A percentile compares a stretch with the other conserved stretches of the same genome.
Evolutionary conservation across 1,140 invertebrate genomes (phyloP).

Genomic region (Rhynchophorus ferrugineus): DNA sequence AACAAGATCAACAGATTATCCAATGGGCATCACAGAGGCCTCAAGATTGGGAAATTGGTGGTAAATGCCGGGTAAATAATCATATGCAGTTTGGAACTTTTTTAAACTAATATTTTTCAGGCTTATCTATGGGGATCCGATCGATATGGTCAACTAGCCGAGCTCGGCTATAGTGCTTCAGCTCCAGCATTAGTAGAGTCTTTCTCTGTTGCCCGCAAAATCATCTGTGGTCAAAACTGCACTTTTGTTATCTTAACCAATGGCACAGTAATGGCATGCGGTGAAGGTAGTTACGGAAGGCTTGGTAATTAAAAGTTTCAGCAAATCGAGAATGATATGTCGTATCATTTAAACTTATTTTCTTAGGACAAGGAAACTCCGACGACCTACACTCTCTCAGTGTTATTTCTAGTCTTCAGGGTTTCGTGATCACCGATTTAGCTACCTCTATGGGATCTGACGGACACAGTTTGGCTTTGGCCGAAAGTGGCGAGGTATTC

Average conservation of each 20-base stretch:
- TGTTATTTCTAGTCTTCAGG: constrained; percentile 58
- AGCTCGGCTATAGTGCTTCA: constrained; percentile 45
- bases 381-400: constrained; percentile 69
- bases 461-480: constrained; percentile 87
- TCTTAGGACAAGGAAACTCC: constrained; percentile 77
- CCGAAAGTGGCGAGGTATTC: constrained; percentile 81
- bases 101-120: constrained; percentile 6
- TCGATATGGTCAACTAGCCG: constrained; percentile 56
- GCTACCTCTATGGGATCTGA: constrained; percentile 84
- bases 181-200: constrained; percentile 42
- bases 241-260: constrained; percentile 56
- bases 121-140: constrained; percentile 59
- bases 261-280: constrained; percentile 81
- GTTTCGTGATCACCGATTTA: constrained; percentile 57
- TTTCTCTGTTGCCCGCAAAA: constrained; percentile 48
- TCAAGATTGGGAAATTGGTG: constrained; percentile 61
- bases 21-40: constrained; percentile 53
- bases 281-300: constrained; percentile 88
- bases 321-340: not conserved
- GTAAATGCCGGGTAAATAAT: constrained; percentile 45
- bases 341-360: not conserved
- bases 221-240: constrained; percentile 61
- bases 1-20: constrained; percentile 57
- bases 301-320: constrained; percentile 38
- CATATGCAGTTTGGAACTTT: constrained; percentile 6